Evolutionary conservation across 1,140 invertebrate genomes (phyloP), one percentile per base, ranked within the genome.

Genomic region (Micrasema longulum): DNA sequence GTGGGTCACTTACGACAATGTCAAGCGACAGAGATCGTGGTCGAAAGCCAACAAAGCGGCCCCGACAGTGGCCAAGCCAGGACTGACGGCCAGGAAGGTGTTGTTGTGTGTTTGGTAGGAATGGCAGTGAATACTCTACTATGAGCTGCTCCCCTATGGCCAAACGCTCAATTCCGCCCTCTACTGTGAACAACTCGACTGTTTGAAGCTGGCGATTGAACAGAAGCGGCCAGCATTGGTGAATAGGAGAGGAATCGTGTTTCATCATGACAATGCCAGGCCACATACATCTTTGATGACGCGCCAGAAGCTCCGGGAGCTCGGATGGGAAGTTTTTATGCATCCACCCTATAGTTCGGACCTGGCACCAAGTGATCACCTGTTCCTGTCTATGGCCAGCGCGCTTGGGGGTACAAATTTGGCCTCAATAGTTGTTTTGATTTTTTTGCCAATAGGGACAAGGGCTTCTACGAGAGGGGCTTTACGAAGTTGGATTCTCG

Each of bases 21-120:
- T 50, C 47, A 50, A 50, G 47, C 47, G 47, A n/a, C 14, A 50
- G 47, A 50, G 47, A 50, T 50, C 47, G 47, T 50, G 47, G 47
- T 50, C 47, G 47, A 50, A 50, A 50, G 2, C 47, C 47, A 50
- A 50, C 47, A 18, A 50, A 50, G 47, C 47, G 47, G 47, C 47
- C 14, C 47, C n/a, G 47, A 14, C 47, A 9, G 47, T 50, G 47
- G 47, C 47, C 47, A 50, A 50, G 47, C 47, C 47, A 50, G 47
- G 47, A 50, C 47, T 20, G 47, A 50, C 47, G 18, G 47, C 47
- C 47, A 50, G 47, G 47, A 50, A 50, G 47, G 47, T 50, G 47
- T 50, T 50, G 47, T 18, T 50, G 47, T 50, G 47, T 50, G 47
- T 50, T 4, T 50, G 47, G 47, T 50, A 18, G 47, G 2, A 50